Percentiles rank a stretch among this genome's conserved stretches.
phyloP scores from a whole-genome alignment of 2,888 invertebrate genomes.

The Polymixis flavicincta region DNA sequence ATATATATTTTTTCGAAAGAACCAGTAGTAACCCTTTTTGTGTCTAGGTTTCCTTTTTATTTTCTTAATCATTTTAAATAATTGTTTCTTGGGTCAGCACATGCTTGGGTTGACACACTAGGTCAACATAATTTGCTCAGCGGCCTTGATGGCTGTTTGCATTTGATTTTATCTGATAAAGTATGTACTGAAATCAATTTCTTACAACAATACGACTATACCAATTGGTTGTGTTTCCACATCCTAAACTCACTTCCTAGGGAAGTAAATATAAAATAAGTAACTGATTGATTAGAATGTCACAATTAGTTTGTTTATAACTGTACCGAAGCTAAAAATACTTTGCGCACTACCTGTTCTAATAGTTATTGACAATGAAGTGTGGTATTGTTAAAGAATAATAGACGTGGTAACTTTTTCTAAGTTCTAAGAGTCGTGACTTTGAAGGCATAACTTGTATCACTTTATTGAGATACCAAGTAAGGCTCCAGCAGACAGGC shows the following conservation, averaged over 20 bases:
- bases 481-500: too few relatives aligned
- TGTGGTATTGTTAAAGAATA: constrained; percentile 34
- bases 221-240: constrained; percentile 23
- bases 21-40: neutral
- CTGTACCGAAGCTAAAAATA: constrained; percentile 46
- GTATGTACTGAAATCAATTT: constrained; percentile 30
- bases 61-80: neutral
- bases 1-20: too few relatives aligned
- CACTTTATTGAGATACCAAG: constrained; percentile 1
- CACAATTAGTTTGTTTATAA: constrained; percentile 49
- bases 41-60: neutral
- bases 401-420: constrained; percentile 9
- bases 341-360: constrained; percentile 23
- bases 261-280: constrained; percentile 57
- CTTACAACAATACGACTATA: neutral
- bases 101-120: too few relatives aligned
- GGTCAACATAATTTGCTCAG: neutral
- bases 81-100: neutral
- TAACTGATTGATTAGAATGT: constrained; percentile 51
- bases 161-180: constrained; percentile 13
- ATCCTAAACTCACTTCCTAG: constrained; percentile 56
- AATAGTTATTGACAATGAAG: constrained; percentile 32
- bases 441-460: neutral
- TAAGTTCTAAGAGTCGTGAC: constrained; percentile 23
- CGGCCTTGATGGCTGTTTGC: constrained; percentile 31